Percentiles rank a stretch among this genome's conserved stretches.
Evolutionary conservation across 2,888 invertebrate genomes (phyloP).

Genomic region (Emesis furor): DNA sequence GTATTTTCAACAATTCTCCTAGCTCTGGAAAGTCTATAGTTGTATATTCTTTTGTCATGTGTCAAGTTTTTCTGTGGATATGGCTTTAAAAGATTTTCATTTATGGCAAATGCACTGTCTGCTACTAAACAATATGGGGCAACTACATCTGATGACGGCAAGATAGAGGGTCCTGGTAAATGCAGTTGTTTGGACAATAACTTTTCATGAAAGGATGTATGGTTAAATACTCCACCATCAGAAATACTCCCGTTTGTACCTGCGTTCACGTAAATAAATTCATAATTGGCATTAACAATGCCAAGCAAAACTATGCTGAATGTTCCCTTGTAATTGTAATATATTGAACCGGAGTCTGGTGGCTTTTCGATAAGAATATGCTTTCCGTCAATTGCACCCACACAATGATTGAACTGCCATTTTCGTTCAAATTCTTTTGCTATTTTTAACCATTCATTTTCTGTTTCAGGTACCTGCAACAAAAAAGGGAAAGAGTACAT

Average conservation of each 20-base stretch:
- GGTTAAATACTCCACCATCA: too few species aligned
- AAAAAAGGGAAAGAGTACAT: constrained; percentile 23
- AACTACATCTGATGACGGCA: too few species aligned
- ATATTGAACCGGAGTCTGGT: constrained; percentile 45
- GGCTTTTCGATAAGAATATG: constrained; percentile 55
- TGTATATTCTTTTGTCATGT: not conserved
- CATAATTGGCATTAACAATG: too few species aligned
- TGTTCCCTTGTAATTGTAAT: constrained; percentile 50
- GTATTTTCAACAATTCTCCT: not conserved
- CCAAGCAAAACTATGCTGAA: constrained; percentile 41
- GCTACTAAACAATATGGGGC: too few species aligned
- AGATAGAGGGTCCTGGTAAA: too few species aligned
- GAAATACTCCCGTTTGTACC: too few species aligned
- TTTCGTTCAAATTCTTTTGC: constrained; percentile 46
- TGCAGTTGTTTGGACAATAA: too few species aligned
- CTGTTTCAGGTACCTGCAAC: constrained; percentile 58
- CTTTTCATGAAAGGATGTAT: too few species aligned
- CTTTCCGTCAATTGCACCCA: constrained; percentile 50
- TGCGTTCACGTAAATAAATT: too few species aligned
- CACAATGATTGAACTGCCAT: constrained; percentile 59
- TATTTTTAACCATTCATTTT: constrained; percentile 51
- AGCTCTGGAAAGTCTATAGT: not conserved
- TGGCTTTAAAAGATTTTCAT: not conserved
- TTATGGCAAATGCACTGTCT: not conserved
- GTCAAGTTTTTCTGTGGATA: not conserved